Evolutionary conservation across 2,888 invertebrate genomes (phyloP).

Genomic region (Cataglyphis cursor): DNA sequence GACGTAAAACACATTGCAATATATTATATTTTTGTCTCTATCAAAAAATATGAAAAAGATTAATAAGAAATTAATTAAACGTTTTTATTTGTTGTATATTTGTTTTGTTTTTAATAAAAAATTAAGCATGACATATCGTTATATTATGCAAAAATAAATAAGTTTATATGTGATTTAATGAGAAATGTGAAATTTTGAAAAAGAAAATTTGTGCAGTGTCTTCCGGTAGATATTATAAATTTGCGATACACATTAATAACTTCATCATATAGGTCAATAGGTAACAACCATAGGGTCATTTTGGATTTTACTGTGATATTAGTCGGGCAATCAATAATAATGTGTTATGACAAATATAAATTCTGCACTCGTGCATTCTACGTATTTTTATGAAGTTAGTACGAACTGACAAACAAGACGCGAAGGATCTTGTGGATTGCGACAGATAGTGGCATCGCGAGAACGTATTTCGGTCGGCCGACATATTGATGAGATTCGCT

Average conservation of each 20-base stretch:
- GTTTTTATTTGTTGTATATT: background rate
- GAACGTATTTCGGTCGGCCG: constrained; percentile 25
- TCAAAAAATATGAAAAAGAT: background rate
- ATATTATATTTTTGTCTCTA: constrained; percentile 6
- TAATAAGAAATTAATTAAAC: constrained; percentile 1
- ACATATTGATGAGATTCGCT: constrained; percentile 30
- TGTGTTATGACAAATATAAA: constrained; percentile 70
- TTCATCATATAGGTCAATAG: background rate
- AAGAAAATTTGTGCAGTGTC: background rate
- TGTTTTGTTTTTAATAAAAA: background rate
- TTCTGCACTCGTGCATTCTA: constrained; percentile 59
- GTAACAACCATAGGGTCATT: constrained; percentile 30
- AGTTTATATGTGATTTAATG: background rate
- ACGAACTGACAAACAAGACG: constrained; percentile 6
- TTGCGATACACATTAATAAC: background rate
- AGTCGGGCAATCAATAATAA: constrained; percentile 53
- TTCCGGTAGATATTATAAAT: constrained; percentile 2
- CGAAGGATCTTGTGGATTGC: constrained; percentile 8
- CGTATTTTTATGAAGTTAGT: constrained; percentile 62
- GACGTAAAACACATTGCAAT: constrained; percentile 7
- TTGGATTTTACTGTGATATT: constrained; percentile 9
- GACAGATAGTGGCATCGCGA: constrained; percentile 29
- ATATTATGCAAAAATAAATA: background rate
- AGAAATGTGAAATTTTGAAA: background rate
- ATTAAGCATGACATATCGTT: background rate